Base-by-base conservation (phyloP, 2,113 vertebrate species). In the Gadus chalcogrammus region DNA sequence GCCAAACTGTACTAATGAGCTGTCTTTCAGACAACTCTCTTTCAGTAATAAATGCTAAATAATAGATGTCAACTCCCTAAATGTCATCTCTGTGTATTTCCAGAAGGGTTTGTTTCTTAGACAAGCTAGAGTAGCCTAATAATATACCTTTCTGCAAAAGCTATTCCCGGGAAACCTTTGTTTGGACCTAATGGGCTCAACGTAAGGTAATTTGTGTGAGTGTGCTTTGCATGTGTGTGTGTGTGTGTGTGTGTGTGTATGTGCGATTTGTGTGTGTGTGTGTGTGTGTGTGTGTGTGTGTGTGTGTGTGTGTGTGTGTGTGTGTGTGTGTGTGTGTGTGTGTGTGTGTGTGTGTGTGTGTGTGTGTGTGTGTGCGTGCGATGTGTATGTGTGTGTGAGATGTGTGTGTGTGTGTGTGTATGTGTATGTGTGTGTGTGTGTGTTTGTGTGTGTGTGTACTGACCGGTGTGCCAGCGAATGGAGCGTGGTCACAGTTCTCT, bases 401-500 rank as follows among this genome's bases (percentile, higher is more conserved):
- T 68, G 31, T 48, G 64, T 15, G 72, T 65, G 9, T 67, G 27
- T 68, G 61, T 61, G 65, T 66, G 31, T 48, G 64, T 15, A 60
- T 70, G 64, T 64, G 13, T 76, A 72, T 27, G 59, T 68, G 27
- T 48, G 64, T 15, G 74, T 16, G 38, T 69, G 61, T 71, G 61
- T 65, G 15, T 79, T 75, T 28, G 55, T 17, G 42, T 66, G 63
- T 70, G 64, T 64, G 13, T 76, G 73, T 27, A 85, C 95, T 94
- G 79, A 98, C 97, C 31, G 96, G 96, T 2, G 95, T 95, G 18
- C 97, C 96, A 3, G 95, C 94, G 12, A 98, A 98, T 61, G 96
- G 94, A 67, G 94, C 94, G 0, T 99, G 97, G 77, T 98, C 97
- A 18, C 97, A 99, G 88, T 99, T 99, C 89, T 98, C 97, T 84